phyloP scores from a whole-genome alignment of 30 jellyfish, hydroid and myxozoan species.

The Aurelia coerulea region DNA sequence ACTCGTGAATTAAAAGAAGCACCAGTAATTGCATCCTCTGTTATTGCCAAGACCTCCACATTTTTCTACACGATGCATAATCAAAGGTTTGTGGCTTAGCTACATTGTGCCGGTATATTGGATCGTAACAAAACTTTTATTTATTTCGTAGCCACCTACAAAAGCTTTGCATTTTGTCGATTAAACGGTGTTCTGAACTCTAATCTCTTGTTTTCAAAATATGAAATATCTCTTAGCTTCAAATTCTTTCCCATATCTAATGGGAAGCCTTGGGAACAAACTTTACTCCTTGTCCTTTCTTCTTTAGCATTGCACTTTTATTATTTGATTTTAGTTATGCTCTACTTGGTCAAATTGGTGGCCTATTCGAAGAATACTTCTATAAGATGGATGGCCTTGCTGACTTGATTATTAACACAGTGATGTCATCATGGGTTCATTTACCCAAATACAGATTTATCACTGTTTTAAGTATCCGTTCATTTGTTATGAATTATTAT shows the following conservation, averaged over 20 bases:
- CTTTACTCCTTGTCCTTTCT: no score
- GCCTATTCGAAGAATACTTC: slow-evolving; percentile 47
- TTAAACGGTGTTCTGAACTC: no score
- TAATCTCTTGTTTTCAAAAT: no score
- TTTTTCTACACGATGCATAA: slow-evolving; percentile 33
- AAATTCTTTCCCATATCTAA: no score
- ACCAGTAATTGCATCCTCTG: neutral
- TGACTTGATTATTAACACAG: slow-evolving; percentile 47
- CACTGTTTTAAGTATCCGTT: slow-evolving; percentile 90
- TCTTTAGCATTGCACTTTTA: no score
- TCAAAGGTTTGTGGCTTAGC: slow-evolving; percentile 10
- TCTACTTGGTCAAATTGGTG: slow-evolving; percentile 55
- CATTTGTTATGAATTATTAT: neutral
- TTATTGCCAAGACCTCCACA: slow-evolving; percentile 14
- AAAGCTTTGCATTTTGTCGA: no score
- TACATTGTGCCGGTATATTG: no score
- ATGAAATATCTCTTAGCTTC: no score
- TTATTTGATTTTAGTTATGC: slow-evolving; percentile 19
- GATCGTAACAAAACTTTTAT: no score
- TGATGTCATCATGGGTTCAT: slow-evolving; percentile 65
- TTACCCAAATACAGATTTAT: slow-evolving; percentile 72
- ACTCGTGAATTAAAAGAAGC: slow-evolving; percentile 29
- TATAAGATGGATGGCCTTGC: slow-evolving; percentile 66
- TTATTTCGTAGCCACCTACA: no score
- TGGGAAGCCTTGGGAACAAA: no score